Base-by-base conservation (phyloP, 1,140 invertebrate species). In the Ceratoteleas bidentatus region DNA sequence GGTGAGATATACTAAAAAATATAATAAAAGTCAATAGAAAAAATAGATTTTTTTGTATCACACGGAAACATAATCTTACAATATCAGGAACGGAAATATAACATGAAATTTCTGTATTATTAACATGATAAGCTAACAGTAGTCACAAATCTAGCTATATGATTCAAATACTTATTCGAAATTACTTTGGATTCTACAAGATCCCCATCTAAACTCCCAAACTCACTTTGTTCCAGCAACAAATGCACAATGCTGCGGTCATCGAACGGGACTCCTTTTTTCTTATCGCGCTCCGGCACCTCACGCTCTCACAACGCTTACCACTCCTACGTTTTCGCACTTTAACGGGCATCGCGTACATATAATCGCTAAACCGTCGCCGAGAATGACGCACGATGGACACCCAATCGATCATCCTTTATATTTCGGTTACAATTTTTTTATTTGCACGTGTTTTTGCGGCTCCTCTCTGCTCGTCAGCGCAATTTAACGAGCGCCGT, bases 381-480 rank as follows among this genome's bases (percentile, higher is more conserved):
- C 94, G 89, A 43, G 94, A 95, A 84, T 95, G 94, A 60, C 94
- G 92, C 49, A 76, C 65, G 61, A 81, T 76, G 36, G 72, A 76
- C 70, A 96, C 95, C 95, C 95, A 96, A 91, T 96, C 95, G 83
- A 96, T 96, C 95, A 96, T 96, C 57, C 69, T 85, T 62, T 62
- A 43, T 74, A 15, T 73, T 32, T 70, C 60, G 1, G 45, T 52
- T 75, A 95, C 70, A 94, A 95, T 65, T 78, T 53, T 1, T 32
- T 52, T n/a, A 3, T 6, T 15, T 1, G 24, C 1, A 4, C 1
- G 24, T 1, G 24, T 54, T 75, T 52, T 50, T 34, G 0, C 0
- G 45, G 34, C 33, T 14, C 13, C 62, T 49, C 43, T n/a, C 11
- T 61, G 43, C 10, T 49, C 16, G 70, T 64, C 38, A 57, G 52